Evolutionary conservation across 2,888 invertebrate species (phyloP), one percentile per base, ranked within the genome.

Genomic region (Aleiodes testaceus): DNA sequence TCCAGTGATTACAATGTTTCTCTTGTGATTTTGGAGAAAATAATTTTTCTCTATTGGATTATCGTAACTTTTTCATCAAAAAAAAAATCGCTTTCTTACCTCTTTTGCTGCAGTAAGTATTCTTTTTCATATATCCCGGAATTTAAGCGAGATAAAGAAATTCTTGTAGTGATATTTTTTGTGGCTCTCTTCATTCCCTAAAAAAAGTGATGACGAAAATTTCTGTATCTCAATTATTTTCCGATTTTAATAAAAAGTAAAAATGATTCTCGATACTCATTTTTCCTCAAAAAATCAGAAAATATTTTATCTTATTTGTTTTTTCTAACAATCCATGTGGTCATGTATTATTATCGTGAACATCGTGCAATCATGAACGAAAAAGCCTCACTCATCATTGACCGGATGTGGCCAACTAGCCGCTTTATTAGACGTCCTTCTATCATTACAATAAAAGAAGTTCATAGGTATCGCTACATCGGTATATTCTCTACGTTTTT

Each of bases 341-440:
- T 26, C 26, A 14, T 30, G 53, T 53, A 26, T 66, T 36, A 55
- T 47, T 67, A 70, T 69, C 71, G 65, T 52, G 50, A 20, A 55
- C 66, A 66, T 66, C 69, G 61, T 61, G 36, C 44, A 69, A 71
- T 74, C 68, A 65, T 61, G 59, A 71, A 18, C 44, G 61, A 61
- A 66, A 66, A 64, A 59, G 36, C 67, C 70, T 50, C 72, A 45
- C 52, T 69, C 67, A 45, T 50, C 53, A 49, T 36, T 44, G 50
- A 50, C 75, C 75, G 75, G 75, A 75, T 75, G 75, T 69, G 53
- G 73, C 66, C 64, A 74, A 75, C 72, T 72, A 74, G 64, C 61
- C 61, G 16, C 70, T 72, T 66, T 70, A 66, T 72, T 71, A 70
- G 45, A 64, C 70, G 72, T 74, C 74, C 74, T 72, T 72, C 66